phyloP scores from a whole-genome alignment of 2,797 vertebrate genomes.

The Leptatherina wallacei region DNA sequence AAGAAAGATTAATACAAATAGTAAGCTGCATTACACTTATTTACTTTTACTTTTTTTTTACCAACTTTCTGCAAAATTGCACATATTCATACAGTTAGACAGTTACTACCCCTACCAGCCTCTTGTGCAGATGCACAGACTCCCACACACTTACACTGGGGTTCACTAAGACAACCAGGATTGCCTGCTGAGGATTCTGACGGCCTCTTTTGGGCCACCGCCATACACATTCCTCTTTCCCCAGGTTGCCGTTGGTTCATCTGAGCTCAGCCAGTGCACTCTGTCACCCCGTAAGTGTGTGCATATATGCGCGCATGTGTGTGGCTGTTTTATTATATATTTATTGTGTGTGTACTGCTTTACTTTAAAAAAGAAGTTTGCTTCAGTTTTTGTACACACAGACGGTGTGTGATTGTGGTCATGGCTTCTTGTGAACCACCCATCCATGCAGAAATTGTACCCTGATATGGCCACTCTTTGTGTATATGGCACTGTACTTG shows the following conservation, averaged over 20 bases:
- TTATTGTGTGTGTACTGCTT: neutral
- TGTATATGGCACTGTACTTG: slow-evolving; percentile 57
- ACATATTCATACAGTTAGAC: slow-evolving; percentile 53
- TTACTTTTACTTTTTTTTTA: neutral
- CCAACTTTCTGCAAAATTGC: slow-evolving; percentile 61
- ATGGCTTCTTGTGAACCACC: slow-evolving; percentile 55
- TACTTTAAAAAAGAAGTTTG: slow-evolving; percentile 36
- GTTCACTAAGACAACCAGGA: slow-evolving; percentile 84
- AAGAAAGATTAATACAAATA: neutral
- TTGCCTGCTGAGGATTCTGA: slow-evolving; percentile 83
- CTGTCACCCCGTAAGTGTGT: slow-evolving; percentile 82
- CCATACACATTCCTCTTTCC: slow-evolving; percentile 85
- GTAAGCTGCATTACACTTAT: slow-evolving; percentile 1
- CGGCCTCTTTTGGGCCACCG: slow-evolving; percentile 79
- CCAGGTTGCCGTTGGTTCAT: slow-evolving; percentile 86
- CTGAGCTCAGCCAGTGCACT: slow-evolving; percentile 86
- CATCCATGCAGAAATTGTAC: slow-evolving; percentile 57
- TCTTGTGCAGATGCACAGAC: slow-evolving; percentile 64
- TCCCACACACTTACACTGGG: slow-evolving; percentile 72
- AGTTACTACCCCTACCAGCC: slow-evolving; percentile 48
- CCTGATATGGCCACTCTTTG: slow-evolving; percentile 68
- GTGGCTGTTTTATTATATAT: slow-evolving; percentile 46
- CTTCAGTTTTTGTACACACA: slow-evolving; percentile 54
- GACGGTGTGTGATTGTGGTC: slow-evolving; percentile 37
- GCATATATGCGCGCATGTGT: slow-evolving; percentile 52